These are phyloP conservation scores for Pocota personata DNA, from an alignment of 2,888 invertebrate species.

Conservation along the genomic window DNA sequence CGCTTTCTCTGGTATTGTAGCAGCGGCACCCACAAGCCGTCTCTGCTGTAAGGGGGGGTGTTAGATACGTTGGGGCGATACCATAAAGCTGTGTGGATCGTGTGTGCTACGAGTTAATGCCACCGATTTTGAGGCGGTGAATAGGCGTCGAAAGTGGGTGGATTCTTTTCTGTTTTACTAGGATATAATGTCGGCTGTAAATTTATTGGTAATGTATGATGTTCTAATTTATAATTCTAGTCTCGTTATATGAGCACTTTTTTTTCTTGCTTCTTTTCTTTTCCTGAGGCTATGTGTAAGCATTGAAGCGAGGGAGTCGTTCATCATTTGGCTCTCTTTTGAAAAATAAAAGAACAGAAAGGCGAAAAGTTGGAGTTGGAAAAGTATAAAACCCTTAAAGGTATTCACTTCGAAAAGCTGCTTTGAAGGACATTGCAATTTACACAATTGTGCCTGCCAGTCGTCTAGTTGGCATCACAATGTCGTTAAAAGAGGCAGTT, in stretches of 20 bases:
- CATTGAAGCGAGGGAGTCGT: not conserved
- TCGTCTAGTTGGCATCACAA: not conserved
- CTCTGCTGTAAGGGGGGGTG: not conserved
- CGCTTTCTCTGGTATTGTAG: not conserved
- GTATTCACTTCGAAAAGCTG: no score
- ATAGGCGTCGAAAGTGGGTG: constrained; percentile 23
- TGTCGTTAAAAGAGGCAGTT: not conserved
- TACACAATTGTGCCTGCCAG: not conserved
- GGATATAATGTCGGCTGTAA: constrained; percentile 41
- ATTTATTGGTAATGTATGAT: constrained; percentile 61
- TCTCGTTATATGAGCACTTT: constrained; percentile 37
- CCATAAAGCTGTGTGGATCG: constrained; percentile 28
- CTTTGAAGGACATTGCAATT: constrained; percentile 2
- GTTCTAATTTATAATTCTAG: constrained; percentile 59
- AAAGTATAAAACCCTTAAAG: not conserved
- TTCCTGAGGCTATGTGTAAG: not conserved
- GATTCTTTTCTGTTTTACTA: constrained; percentile 29
- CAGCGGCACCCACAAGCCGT: not conserved
- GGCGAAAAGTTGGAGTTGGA: not conserved
- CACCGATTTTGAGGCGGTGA: constrained; percentile 17
- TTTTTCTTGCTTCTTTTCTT: not conserved
- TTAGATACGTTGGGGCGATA: constrained; percentile 8
- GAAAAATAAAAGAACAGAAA: not conserved
- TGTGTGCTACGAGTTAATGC: constrained; percentile 41
- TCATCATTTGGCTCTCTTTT: not conserved